These are phyloP conservation scores for Stegodyphus mimosarum DNA, from an alignment of 1,140 invertebrate genomes.

Conservation along the genomic window DNA sequence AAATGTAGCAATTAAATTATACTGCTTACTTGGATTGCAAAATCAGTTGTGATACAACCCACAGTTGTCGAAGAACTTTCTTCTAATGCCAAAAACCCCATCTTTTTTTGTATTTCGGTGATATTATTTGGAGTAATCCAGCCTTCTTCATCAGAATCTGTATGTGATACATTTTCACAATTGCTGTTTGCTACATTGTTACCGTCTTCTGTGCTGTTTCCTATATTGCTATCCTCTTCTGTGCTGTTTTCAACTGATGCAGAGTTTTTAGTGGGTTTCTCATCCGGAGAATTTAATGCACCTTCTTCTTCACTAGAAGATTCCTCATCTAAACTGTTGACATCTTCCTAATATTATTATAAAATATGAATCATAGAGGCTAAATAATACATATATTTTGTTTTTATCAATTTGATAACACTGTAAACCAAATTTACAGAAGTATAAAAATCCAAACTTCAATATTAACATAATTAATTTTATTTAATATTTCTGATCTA, in stretches of 20 bases:
- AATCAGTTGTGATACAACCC: slow-evolving; percentile 95
- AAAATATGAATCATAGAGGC: no score
- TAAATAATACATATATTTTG: no score
- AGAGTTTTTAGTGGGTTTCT: no score
- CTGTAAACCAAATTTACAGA: no score
- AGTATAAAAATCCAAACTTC: no score
- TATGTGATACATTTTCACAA: slow-evolving; percentile 63
- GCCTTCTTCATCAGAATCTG: slow-evolving; percentile 67
- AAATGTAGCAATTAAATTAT: slow-evolving; percentile 2
- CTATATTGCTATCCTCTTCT: neutral
- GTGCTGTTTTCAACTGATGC: neutral
- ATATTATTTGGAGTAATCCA: slow-evolving; percentile 95
- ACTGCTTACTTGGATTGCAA: slow-evolving; percentile 83
- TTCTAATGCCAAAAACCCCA: slow-evolving; percentile 69
- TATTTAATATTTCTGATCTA: no score
- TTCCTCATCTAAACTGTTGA: no score
- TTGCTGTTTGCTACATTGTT: slow-evolving; percentile 1
- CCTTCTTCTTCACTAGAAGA: no score
- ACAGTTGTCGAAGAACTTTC: slow-evolving; percentile 74
- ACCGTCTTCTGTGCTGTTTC: slow-evolving; percentile 64
- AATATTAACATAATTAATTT: no score
- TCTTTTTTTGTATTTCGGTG: slow-evolving; percentile 76
- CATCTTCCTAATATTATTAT: no score
- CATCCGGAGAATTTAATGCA: no score
- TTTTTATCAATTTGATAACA: no score